Conservation (phyloP, 2,113 vertebrate species). For the Hylia prasina region DNA sequence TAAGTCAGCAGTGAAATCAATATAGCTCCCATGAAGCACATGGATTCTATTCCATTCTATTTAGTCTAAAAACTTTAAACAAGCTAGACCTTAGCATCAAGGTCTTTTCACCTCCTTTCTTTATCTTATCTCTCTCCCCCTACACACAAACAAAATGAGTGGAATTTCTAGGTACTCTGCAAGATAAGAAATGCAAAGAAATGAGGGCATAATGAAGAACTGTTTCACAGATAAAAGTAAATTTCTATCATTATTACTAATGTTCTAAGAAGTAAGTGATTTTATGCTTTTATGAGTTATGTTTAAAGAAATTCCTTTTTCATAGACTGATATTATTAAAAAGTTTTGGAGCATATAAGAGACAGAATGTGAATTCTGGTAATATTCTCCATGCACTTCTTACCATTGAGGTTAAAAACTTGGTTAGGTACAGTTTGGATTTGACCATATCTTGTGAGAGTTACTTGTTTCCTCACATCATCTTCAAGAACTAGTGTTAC, state of each 20-base stretch:
- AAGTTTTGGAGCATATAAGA: not conserved
- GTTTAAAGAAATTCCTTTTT: not conserved
- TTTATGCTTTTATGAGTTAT: not conserved
- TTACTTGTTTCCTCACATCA: conserved; percentile 89
- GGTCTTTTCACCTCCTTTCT: not conserved
- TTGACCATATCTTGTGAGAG: conserved; percentile 86
- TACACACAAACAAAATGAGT: not conserved
- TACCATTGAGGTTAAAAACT: conserved; percentile 84
- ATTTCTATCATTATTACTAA: not conserved
- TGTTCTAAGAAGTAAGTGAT: not conserved
- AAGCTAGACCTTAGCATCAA: not conserved
- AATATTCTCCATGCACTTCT: conserved; percentile 22
- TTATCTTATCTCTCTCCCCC: not conserved
- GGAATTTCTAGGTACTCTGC: not conserved
- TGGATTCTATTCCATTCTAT: not conserved
- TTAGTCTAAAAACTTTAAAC: not conserved
- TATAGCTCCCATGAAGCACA: not conserved
- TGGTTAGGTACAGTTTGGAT: conserved; percentile 83
- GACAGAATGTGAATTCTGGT: not conserved
- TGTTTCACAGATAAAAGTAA: not conserved
- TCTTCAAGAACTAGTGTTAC: conserved; percentile 90
- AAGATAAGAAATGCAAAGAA: not conserved
- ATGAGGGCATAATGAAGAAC: not conserved
- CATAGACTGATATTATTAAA: not conserved
- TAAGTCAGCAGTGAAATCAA: not conserved